Conservation (phyloP, 1,140 invertebrate genomes). For the Orchesella cincta region DNA sequence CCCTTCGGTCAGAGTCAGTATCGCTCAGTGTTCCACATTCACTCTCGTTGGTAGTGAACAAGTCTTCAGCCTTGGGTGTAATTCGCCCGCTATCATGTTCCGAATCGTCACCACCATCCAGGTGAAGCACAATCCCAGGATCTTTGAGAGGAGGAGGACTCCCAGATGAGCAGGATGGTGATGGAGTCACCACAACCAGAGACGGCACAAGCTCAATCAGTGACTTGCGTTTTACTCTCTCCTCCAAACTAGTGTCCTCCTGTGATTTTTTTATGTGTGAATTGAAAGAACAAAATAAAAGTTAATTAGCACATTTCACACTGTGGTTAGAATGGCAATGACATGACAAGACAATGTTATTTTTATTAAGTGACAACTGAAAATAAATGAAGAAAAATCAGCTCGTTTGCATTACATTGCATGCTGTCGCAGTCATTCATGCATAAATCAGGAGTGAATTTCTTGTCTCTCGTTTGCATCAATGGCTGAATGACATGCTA, state of each 20-base stretch:
- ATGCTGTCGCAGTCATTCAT: too few species aligned
- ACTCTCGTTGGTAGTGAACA: slow-evolving; percentile 33
- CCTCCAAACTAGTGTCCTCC: slow-evolving; percentile 48
- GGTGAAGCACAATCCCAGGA: slow-evolving; percentile 6
- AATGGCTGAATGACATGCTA: too few species aligned
- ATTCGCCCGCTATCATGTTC: slow-evolving; percentile 16
- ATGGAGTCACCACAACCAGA: slow-evolving; percentile 49
- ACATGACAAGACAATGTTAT: too few species aligned
- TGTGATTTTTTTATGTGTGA: too few species aligned
- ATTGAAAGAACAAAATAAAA: too few species aligned
- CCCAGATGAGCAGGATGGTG: slow-evolving; percentile 44
- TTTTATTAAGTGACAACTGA: too few species aligned
- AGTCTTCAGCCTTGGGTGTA: slow-evolving; percentile 32
- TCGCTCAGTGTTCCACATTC: slow-evolving; percentile 48
- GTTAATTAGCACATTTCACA: too few species aligned
- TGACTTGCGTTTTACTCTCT: slow-evolving; percentile 49
- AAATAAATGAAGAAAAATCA: too few species aligned
- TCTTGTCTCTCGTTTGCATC: too few species aligned
- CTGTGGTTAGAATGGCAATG: too few species aligned
- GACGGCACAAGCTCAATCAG: slow-evolving; percentile 50
- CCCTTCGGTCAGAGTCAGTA: slow-evolving; percentile 41
- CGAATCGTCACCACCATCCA: background rate
- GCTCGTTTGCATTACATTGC: too few species aligned
- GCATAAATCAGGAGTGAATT: too few species aligned
- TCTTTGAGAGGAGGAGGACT: slow-evolving; percentile 48